Evolutionary conservation across 2,888 invertebrate genomes (phyloP).

Genomic region (Drosophila limbata): DNA sequence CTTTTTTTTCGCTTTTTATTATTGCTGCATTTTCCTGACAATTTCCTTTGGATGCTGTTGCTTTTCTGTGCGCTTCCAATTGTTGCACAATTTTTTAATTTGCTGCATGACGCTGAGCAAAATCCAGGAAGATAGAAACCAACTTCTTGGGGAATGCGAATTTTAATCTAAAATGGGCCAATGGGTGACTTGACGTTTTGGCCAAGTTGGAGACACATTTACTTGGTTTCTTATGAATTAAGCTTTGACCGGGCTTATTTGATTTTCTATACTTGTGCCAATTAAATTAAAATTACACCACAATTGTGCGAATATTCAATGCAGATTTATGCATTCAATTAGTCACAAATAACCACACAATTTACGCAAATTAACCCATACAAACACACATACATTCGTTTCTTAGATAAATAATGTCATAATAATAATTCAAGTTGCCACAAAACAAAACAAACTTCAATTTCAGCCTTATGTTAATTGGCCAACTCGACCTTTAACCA

Average conservation of each 20-base stretch:
- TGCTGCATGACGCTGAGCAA: conserved; percentile 61
- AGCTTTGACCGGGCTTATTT: conserved; percentile 4
- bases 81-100: conserved; percentile 81
- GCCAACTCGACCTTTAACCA: conserved; percentile 37
- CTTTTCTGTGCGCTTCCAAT: conserved; percentile 70
- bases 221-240: conserved; percentile 8
- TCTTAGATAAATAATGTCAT: conserved; percentile 60
- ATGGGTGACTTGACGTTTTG: conserved; percentile 1
- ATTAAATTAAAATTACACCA: conserved; percentile 58
- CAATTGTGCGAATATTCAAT: conserved; percentile 46
- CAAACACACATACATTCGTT: conserved; percentile 10
- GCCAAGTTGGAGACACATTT: conserved; percentile 15
- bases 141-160: conserved; percentile 47
- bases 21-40: conserved; percentile 70
- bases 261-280: conserved; percentile 33
- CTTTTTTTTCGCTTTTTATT: conserved; percentile 43
- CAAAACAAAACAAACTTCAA: conserved; percentile 67
- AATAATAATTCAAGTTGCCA: conserved; percentile 68
- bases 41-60: conserved; percentile 53
- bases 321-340: conserved; percentile 69
- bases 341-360: conserved; percentile 72
- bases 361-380: conserved; percentile 61
- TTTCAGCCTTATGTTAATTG: conserved; percentile 33
- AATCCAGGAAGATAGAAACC: conserved; percentile 39
- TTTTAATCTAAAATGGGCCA: conserved; percentile 59